These are phyloP conservation scores for Peromyscus leucopus DNA, from an alignment of 2,113 vertebrate species.

Conservation along the genomic window DNA sequence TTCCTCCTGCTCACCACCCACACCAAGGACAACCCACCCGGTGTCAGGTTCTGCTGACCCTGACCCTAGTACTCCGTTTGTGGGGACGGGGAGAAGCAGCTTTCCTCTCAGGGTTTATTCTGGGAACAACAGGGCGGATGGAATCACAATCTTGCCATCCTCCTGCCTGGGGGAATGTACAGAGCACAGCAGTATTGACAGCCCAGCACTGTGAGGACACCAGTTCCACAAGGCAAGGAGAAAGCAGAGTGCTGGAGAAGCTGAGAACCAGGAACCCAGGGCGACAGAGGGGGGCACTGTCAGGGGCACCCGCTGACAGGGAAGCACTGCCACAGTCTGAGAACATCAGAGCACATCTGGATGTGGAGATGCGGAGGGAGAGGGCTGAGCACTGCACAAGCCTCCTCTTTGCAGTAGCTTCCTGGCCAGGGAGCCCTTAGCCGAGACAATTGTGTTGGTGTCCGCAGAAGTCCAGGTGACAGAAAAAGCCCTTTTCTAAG, in stretches of 20 bases:
- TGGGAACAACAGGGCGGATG: rapidly evolving
- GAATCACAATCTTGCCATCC: rapidly evolving
- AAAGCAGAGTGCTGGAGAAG: too few species aligned
- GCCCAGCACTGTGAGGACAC: too few species aligned
- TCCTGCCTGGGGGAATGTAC: rapidly evolving
- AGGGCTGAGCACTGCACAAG: too few species aligned
- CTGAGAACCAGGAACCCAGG: not conserved
- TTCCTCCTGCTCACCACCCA: constrained; percentile 87
- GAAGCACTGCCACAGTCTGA: rapidly evolving
- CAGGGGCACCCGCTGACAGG: rapidly evolving
- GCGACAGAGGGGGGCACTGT: rapidly evolving
- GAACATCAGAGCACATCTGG: not conserved
- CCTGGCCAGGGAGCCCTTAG: rapidly evolving
- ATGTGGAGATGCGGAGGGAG: not conserved
- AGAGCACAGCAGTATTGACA: rapidly evolving
- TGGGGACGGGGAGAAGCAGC: not conserved
- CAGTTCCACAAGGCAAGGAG: too few species aligned
- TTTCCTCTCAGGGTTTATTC: not conserved
- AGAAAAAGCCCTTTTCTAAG: not conserved
- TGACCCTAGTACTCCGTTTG: not conserved
- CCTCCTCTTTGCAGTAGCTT: too few species aligned
- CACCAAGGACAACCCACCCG: constrained; percentile 84
- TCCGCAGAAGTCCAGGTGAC: not conserved
- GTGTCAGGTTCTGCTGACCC: not conserved
- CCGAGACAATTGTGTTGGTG: not conserved